phyloP scores from a whole-genome alignment of 1,140 invertebrate genomes.

The Scaptomyza hsui region DNA sequence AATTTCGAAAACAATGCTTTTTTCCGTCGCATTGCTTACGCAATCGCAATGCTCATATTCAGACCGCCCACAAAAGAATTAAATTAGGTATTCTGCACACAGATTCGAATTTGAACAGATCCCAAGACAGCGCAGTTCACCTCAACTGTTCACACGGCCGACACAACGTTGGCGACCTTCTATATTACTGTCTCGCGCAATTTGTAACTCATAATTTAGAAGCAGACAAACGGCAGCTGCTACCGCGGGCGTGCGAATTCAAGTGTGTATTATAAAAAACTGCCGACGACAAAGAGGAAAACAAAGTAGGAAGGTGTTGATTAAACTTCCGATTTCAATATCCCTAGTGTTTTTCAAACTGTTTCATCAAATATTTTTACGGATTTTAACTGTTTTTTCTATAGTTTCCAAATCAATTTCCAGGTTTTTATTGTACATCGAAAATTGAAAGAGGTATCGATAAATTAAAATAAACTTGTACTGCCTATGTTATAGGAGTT shows the following conservation, averaged over 20 bases:
- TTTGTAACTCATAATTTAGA: constrained; percentile 67
- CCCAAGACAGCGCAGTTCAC: constrained; percentile 1
- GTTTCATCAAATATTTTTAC: too few species aligned
- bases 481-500: too few species aligned
- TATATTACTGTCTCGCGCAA: constrained; percentile 58
- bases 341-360: too few species aligned
- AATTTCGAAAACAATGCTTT: constrained; percentile 5
- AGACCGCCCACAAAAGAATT: constrained; percentile 43
- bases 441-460: too few species aligned
- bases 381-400: too few species aligned
- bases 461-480: too few species aligned
- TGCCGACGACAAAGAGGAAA: background rate
- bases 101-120: constrained; percentile 17
- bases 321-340: background rate
- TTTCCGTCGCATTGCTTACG: constrained; percentile 47
- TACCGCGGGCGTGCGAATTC: constrained; percentile 7
- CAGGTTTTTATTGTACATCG: too few species aligned
- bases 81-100: constrained; percentile 12
- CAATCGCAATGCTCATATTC: constrained; percentile 52
- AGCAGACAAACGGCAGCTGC: constrained; percentile 18
- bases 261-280: background rate
- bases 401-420: too few species aligned
- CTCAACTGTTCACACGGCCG: constrained; percentile 35
- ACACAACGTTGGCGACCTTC: constrained; percentile 58
- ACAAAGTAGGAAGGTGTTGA: too few species aligned